Evolutionary conservation across 2,888 invertebrate genomes (phyloP), one percentile per base, ranked within the genome.

Genomic region (Crioceris asparagi): DNA sequence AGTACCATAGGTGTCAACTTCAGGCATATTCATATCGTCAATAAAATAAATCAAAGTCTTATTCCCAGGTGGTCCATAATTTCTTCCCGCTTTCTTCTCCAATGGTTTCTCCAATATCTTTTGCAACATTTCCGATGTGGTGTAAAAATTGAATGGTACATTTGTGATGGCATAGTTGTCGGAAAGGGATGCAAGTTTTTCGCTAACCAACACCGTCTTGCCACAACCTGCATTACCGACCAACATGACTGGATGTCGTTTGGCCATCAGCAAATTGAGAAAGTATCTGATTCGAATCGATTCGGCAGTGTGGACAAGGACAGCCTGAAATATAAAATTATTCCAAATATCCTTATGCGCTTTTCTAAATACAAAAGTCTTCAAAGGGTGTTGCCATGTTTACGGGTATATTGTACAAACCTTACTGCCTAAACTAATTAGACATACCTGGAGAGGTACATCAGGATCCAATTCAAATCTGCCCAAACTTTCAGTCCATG

Each of bases 11-110:
- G 74, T 61, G 59, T 83, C 83, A 23, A 79, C 77, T 72, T 92
- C 92, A 1, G 96, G 94, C 93, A 96, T 96, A 59, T 96, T 96
- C 83, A 96, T 83, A 56, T 96, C 96, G 57, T 96, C 96, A 41
- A 96, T 83, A 59, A 96, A 96, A 62, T 93, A 96, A 44, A 96
- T 79, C 27, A 96, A 69, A 0, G 84, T 86, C 65, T 93, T 92
- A 54, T 81, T 92, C 10, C 94, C 93, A 0, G 93, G 93, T 10
- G 96, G 96, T 0, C 93, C 96, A 56, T 83, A 96, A 66, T 93
- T 94, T 45, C 92, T 72, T 5, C 90, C 71, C 7, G 94, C 94
- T 64, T 96, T 96, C 68, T 96, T 96, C 62, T 96, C 96, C 40
- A 96, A 62, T 4, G 93, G 90, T 59, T 90, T 92, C 60, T 96